A percentile compares a stretch with the other conserved stretches of the same genome.
Conservation (phyloP, 2,113 vertebrate genomes). For the Tichodroma muraria region DNA sequence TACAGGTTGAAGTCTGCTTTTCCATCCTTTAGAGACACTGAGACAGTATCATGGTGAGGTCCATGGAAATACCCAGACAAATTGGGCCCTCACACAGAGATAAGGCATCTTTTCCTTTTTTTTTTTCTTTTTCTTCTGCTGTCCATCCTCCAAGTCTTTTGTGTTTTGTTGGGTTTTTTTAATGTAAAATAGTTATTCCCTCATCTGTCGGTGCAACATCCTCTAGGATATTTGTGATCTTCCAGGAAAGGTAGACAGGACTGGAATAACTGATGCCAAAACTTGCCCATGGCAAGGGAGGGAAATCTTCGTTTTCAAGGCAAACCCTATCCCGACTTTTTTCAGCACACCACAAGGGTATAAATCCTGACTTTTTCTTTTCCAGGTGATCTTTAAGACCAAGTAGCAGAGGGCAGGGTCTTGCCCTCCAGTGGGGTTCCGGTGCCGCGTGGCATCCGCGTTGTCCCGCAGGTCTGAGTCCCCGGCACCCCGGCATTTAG, state of each 20-base stretch:
- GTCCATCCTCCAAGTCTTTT: background rate
- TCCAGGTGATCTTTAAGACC: slow-evolving; percentile 22
- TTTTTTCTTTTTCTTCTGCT: background rate
- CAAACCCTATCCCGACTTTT: background rate
- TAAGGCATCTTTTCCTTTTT: background rate
- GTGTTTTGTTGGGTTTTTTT: background rate
- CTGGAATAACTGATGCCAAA: background rate
- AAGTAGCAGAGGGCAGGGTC: background rate
- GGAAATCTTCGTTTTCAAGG: background rate
- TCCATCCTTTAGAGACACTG: background rate
- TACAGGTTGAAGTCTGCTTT: background rate
- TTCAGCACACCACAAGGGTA: slow-evolving; percentile 3
- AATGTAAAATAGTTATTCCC: background rate
- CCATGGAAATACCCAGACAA: background rate
- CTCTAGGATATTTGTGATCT: background rate
- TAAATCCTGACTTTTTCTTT: slow-evolving; percentile 9
- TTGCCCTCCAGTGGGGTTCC: background rate
- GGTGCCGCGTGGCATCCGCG: fast-evolving
- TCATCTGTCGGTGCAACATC: background rate
- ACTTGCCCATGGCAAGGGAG: background rate
- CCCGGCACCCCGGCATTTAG: background rate
- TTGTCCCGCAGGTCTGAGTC: background rate
- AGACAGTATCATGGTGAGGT: background rate
- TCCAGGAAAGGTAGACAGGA: background rate
- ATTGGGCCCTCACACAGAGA: background rate